Percentiles rank a stretch among this genome's conserved stretches.
Evolutionary conservation across 2,113 vertebrate genomes (phyloP).

Genomic region (Mionectes macconnelli): DNA sequence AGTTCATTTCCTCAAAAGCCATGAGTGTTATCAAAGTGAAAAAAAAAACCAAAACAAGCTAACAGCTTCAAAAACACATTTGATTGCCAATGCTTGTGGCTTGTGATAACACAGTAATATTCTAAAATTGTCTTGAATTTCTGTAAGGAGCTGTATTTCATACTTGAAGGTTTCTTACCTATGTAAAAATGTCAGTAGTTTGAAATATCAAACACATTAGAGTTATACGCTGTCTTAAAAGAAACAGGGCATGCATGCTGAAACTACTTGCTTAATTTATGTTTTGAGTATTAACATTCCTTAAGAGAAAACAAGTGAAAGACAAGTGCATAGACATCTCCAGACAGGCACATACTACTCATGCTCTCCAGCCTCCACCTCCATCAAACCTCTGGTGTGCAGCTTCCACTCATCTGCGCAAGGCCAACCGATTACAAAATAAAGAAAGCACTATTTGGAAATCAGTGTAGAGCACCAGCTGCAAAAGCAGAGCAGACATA

Average conservation of each 20-base stretch:
- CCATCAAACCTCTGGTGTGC: not conserved
- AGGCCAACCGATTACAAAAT: not conserved
- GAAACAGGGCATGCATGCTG: not conserved
- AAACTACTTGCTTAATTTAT: not conserved
- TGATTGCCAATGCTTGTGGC: conserved; percentile 42
- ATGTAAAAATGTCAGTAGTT: not conserved
- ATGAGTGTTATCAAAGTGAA: not conserved
- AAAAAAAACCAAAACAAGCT: not conserved
- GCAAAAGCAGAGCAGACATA: not conserved
- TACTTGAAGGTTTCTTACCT: not conserved
- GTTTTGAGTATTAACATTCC: not conserved
- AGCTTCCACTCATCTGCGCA: not conserved
- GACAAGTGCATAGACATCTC: not conserved
- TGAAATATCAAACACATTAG: not conserved
- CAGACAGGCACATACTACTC: fast-evolving
- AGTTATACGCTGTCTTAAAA: not conserved
- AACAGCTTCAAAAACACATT: conserved; percentile 21
- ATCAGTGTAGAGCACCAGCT: not conserved
- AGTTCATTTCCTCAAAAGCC: conserved; percentile 25
- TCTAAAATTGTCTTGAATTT: conserved; percentile 5
- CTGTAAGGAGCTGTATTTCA: conserved; percentile 5
- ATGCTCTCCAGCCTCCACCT: not conserved
- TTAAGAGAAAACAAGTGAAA: not conserved
- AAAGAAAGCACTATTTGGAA: not conserved
- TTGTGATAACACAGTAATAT: not conserved